Evolutionary conservation across 1,140 invertebrate genomes (phyloP).

Genomic region (Gryon sp.): DNA sequence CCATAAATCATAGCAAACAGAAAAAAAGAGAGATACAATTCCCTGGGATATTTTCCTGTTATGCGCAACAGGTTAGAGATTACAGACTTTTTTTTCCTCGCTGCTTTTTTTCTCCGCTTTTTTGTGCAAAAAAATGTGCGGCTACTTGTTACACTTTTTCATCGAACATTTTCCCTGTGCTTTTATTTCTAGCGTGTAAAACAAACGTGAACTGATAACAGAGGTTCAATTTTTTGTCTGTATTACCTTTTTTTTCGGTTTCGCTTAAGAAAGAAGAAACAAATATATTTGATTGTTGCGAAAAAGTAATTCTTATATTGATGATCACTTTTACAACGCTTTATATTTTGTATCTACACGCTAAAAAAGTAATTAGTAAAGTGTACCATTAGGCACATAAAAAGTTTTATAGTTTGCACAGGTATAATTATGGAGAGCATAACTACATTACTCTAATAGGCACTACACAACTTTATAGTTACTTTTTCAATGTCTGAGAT

Average conservation of each 20-base stretch:
- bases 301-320: constrained; percentile 23
- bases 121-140: constrained; percentile 23
- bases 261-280: background rate
- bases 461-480: constrained; percentile 60
- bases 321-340: constrained; percentile 6
- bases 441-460: constrained; percentile 65
- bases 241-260: constrained; percentile 2
- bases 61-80: constrained; percentile 59
- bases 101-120: too few relatives aligned
- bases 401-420: constrained; percentile 62
- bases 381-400: constrained; percentile 57
- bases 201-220: constrained; percentile 24
- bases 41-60: constrained; percentile 55
- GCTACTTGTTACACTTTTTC: constrained; percentile 59
- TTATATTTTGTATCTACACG: constrained; percentile 22
- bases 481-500: constrained; percentile 53
- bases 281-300: background rate
- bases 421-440: constrained; percentile 60
- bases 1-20: constrained; percentile 52
- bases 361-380: constrained; percentile 63
- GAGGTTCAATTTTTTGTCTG: too few relatives aligned
- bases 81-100: constrained; percentile 50
- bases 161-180: constrained; percentile 13
- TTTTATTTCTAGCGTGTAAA: constrained; percentile 19
- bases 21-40: constrained; percentile 51